Evolutionary conservation across 2,113 vertebrate species (phyloP).

Genomic region (Aptenodytes forsteri): DNA sequence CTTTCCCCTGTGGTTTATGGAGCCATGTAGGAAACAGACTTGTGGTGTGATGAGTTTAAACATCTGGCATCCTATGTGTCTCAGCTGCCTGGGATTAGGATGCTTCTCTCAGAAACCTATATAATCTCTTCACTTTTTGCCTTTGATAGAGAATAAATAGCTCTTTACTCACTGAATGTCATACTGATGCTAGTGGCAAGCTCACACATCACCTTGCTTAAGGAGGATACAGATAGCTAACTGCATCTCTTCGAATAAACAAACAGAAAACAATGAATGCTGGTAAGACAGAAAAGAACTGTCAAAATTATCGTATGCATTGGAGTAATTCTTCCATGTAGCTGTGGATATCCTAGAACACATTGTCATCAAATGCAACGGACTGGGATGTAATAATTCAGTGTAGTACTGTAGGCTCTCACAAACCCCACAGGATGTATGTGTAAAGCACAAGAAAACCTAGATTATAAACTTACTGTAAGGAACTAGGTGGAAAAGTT

Average conservation of each 20-base stretch:
- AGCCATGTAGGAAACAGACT: not conserved
- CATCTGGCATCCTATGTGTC: not conserved
- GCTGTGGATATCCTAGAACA: not conserved
- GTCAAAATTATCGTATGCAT: not conserved
- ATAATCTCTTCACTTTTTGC: constrained; percentile 53
- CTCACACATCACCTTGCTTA: not conserved
- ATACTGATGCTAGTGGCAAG: not conserved
- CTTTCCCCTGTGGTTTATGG: not conserved
- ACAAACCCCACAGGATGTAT: not conserved
- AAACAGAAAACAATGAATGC: not conserved
- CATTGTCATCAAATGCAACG: not conserved
- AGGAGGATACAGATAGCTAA: not conserved
- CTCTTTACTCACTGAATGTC: constrained; percentile 36
- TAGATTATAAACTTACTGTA: not conserved
- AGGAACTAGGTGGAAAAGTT: not conserved
- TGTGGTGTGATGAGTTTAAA: not conserved
- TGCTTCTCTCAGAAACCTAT: constrained; percentile 10
- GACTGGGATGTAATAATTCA: not conserved
- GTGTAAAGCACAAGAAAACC: constrained; percentile 64
- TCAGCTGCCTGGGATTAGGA: not conserved
- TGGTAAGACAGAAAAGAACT: not conserved
- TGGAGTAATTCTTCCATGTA: not conserved
- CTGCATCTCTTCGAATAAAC: not conserved
- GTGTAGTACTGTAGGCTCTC: not conserved
- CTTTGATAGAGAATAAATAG: not conserved